phyloP scores from a whole-genome alignment of 2,113 vertebrate genomes.

The Hippolais icterina region DNA sequence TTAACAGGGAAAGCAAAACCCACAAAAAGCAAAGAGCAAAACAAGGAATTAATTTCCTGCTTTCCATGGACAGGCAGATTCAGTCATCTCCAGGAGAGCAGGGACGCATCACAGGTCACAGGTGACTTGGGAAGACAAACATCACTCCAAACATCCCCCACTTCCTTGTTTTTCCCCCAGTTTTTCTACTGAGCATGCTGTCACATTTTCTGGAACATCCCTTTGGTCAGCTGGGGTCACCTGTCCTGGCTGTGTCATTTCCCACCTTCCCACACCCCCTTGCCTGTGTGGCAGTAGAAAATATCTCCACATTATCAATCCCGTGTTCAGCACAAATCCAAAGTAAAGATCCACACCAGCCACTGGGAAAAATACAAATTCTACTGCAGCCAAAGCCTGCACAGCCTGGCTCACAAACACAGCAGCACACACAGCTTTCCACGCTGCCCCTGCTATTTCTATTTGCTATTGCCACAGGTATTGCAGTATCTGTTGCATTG shows the following conservation, averaged over 20 bases:
- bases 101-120: rapidly evolving
- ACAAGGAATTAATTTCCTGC: background rate
- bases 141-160: background rate
- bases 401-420: background rate
- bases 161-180: rapidly evolving
- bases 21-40: background rate
- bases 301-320: background rate
- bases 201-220: background rate
- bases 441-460: background rate
- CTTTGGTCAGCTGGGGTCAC: background rate
- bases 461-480: background rate
- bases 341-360: background rate
- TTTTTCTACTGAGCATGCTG: background rate
- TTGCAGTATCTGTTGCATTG: background rate
- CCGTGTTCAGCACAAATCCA: background rate
- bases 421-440: background rate
- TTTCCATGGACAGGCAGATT: background rate
- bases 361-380: background rate
- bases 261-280: background rate
- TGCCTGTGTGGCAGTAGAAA: rapidly evolving
- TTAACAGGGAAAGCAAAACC: background rate
- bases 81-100: background rate
- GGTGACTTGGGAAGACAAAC: background rate
- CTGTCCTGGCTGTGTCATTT: background rate
- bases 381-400: background rate